Conservation (phyloP, 2,797 vertebrate species). For the Buphagus erythrorhynchus region DNA sequence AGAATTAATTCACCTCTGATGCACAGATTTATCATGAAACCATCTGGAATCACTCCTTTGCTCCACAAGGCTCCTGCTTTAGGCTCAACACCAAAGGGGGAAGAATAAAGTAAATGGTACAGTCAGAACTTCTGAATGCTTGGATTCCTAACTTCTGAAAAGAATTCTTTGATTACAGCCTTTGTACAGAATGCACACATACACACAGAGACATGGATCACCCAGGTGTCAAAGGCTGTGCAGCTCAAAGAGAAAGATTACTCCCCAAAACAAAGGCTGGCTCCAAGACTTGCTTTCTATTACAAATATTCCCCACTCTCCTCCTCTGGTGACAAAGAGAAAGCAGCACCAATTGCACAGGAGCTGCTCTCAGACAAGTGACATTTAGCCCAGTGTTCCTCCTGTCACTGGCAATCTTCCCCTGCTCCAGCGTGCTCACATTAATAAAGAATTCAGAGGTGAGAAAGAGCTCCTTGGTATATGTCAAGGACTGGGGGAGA, state of each 20-base stretch:
- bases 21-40: neutral
- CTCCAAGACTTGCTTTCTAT: neutral
- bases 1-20: neutral
- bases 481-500: neutral
- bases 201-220: neutral
- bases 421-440: neutral
- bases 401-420: neutral
- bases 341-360: neutral
- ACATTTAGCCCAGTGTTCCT: constrained; percentile 33
- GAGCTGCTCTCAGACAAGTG: neutral
- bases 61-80: neutral
- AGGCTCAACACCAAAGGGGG: neutral
- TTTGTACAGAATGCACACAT: neutral
- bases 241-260: neutral
- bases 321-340: neutral
- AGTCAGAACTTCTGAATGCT: neutral
- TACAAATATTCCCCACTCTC: neutral
- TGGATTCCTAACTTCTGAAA: neutral
- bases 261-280: neutral
- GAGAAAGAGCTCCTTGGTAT: neutral
- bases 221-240: neutral
- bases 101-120: neutral
- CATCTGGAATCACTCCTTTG: neutral
- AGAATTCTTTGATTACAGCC: neutral
- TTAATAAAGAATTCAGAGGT: neutral